phyloP scores from a whole-genome alignment of 2,888 invertebrate genomes.

The Nephrotoma flavescens region DNA sequence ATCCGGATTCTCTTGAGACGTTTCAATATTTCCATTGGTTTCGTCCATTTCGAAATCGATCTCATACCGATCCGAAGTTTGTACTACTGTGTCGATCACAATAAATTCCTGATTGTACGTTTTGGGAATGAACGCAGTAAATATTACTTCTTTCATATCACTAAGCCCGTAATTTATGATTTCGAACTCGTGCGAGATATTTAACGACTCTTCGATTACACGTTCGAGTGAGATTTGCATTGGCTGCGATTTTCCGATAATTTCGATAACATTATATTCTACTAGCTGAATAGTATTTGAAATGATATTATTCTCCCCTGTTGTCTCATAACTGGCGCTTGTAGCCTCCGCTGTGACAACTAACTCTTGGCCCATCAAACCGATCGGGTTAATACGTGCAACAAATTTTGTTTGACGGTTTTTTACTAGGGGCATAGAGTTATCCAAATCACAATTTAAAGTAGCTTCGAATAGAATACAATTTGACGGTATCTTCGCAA shows the following conservation, averaged over 20 bases:
- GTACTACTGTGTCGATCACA: neutral
- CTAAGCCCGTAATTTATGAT: neutral
- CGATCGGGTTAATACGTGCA: slow-evolving; percentile 1
- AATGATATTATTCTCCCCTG: neutral
- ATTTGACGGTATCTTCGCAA: slow-evolving; percentile 8
- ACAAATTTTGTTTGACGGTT: neutral
- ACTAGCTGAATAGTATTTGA: neutral
- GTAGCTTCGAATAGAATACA: slow-evolving; percentile 2
- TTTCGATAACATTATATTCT: slow-evolving; percentile 11
- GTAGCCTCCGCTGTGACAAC: slow-evolving; percentile 7
- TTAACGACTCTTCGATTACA: neutral
- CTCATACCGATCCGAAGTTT: neutral
- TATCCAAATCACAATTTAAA: slow-evolving; percentile 7
- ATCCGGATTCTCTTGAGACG: neutral
- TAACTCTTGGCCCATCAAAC: slow-evolving; percentile 6
- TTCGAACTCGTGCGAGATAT: neutral
- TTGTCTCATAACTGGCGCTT: slow-evolving; percentile 11
- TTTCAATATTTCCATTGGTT: neutral
- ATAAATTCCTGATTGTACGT: neutral
- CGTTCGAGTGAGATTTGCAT: neutral
- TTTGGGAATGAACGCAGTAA: neutral
- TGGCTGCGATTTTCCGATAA: slow-evolving; percentile 1
- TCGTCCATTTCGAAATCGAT: neutral
- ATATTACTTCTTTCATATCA: neutral
- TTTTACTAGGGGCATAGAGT: neutral